Percentiles rank a stretch among this genome's conserved stretches.
Conservation (phyloP, 2,888 invertebrate species). For the Calameuta pallipes region DNA sequence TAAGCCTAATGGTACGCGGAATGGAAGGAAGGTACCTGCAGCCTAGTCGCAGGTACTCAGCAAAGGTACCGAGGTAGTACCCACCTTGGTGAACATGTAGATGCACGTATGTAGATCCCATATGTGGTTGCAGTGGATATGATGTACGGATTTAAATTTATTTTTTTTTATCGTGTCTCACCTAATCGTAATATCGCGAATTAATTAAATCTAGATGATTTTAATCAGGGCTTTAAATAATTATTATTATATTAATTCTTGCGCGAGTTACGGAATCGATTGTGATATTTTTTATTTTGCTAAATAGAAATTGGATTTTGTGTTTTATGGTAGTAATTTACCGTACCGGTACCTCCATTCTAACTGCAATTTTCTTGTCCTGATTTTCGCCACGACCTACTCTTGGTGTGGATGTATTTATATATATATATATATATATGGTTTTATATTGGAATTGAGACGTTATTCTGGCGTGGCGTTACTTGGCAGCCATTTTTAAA, state of each 20-base stretch:
- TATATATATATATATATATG: neutral
- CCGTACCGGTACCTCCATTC: neutral
- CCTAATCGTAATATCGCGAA: neutral
- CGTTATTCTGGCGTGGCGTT: neutral
- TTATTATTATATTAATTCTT: neutral
- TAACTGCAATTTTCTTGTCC: neutral
- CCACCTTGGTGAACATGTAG: neutral
- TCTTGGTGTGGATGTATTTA: neutral
- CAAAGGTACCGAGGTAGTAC: neutral
- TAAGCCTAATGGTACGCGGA: constrained; percentile 1
- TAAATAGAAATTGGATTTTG: neutral
- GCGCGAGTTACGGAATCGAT: neutral
- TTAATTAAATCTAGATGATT: neutral
- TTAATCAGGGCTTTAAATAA: neutral
- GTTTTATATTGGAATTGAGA: neutral
- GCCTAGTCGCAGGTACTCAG: neutral
- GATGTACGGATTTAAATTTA: neutral
- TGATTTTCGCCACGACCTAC: neutral
- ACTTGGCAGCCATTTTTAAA: constrained; percentile 14
- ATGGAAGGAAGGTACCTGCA: constrained; percentile 7
- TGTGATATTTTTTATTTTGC: neutral
- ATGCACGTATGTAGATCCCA: neutral
- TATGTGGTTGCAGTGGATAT: neutral
- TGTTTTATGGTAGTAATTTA: neutral
- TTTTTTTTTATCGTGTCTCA: neutral